Evolutionary conservation across 2,113 vertebrate species (phyloP).

Genomic region (Genyomyrus donnyi): DNA sequence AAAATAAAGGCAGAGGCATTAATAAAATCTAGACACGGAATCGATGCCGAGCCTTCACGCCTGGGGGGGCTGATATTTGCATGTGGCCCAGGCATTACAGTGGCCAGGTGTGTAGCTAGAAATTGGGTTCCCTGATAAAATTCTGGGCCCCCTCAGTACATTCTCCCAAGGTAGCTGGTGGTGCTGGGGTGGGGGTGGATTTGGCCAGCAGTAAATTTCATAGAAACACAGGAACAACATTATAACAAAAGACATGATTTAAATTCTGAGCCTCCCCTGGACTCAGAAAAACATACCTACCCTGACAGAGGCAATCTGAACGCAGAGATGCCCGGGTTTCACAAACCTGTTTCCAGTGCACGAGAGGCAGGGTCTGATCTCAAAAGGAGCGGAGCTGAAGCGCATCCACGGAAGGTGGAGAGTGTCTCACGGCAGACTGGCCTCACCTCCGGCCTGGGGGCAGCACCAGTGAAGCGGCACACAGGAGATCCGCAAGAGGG

Average conservation of each 20-base stretch:
- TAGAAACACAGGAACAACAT: neutral
- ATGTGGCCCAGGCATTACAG: neutral
- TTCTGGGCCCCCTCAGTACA: neutral
- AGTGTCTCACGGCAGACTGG: neutral
- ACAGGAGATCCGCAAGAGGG: constrained; percentile 4
- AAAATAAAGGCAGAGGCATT: neutral
- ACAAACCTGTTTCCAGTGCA: neutral
- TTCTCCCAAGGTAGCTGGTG: neutral
- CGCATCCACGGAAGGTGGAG: neutral
- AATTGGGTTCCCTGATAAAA: neutral
- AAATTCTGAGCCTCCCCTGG: neutral
- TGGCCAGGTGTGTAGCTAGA: neutral
- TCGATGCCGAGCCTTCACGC: neutral
- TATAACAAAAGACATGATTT: neutral
- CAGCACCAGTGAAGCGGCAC: neutral
- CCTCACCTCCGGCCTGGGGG: neutral
- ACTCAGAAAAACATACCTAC: neutral
- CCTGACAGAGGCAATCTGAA: neutral
- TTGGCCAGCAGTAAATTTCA: neutral
- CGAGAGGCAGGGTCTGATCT: neutral
- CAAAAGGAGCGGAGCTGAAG: neutral
- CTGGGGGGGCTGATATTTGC: neutral
- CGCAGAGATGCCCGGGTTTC: neutral
- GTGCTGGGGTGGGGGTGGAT: neutral
- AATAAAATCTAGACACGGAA: neutral